Evolutionary conservation across 2,113 vertebrate species (phyloP).

Genomic region (Actinemys pallida): DNA sequence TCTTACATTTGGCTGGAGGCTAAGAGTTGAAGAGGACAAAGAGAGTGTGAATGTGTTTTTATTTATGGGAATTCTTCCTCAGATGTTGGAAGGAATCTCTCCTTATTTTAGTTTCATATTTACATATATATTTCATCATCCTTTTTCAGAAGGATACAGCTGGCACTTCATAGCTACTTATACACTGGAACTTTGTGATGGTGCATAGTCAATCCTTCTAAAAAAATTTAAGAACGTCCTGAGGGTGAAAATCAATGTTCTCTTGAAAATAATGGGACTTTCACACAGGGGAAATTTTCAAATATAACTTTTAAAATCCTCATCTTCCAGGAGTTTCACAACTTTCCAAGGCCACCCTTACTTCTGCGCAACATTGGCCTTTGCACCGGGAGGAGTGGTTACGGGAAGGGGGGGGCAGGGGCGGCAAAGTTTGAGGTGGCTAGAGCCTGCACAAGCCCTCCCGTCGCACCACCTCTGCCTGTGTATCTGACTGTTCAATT

Average conservation of each 20-base stretch:
- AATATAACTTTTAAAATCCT: neutral
- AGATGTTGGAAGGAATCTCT: neutral
- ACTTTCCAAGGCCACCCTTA: neutral
- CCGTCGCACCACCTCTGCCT: too few species aligned
- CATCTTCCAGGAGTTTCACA: neutral
- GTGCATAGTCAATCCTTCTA: neutral
- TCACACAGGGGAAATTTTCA: rapidly evolving
- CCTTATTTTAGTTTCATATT: neutral
- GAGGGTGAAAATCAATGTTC: neutral
- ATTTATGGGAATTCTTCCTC: neutral
- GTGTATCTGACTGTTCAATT: too few species aligned
- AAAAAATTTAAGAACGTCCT: neutral
- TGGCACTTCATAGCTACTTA: neutral
- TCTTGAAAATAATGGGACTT: neutral
- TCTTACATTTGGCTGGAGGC: neutral
- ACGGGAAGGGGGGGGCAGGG: too few species aligned
- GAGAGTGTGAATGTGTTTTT: neutral
- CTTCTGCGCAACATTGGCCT: too few species aligned
- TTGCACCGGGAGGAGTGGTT: too few species aligned
- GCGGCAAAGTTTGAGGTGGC: too few species aligned
- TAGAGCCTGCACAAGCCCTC: too few species aligned
- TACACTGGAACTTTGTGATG: rapidly evolving
- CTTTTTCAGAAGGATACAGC: neutral
- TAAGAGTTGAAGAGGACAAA: neutral
- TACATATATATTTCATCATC: neutral